Base-by-base conservation (phyloP, 2,888 invertebrate species). In the Melanostoma mellinum region DNA sequence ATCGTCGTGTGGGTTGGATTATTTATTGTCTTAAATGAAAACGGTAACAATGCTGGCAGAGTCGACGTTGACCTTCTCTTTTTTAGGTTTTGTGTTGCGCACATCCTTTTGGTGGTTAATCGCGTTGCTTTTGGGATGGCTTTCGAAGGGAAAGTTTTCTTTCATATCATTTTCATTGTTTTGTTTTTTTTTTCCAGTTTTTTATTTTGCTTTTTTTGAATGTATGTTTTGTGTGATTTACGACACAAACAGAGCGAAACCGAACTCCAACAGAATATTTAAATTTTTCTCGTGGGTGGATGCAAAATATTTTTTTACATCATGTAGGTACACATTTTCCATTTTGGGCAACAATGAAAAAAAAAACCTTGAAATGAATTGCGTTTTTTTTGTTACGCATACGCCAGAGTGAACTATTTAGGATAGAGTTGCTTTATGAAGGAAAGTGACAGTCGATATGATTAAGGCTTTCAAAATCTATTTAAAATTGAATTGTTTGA, bases 81-180 rank as follows among this genome's bases (percentile, higher is more conserved):
- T 81, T 55, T 56, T 58, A 10, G 81, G 50, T 46, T 58, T 46
- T 81, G 50, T 35, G 73, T 36, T 63, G 48, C 50, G 65, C 75
- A 67, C 79, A 84, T 84, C 84, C 84, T 84, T 84, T 74, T 20
- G 60, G 42, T 74, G 20, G 52, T 63, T 73, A 72, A 60, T 42
- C 58, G 63, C n/a, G 9, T 32, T 44, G 6, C 42, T 56, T 46
- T 63, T 42, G 63, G 68, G 73, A 53, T 10, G 58, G 73, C 84
- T 84, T 84, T 79, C 84, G 71, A 75, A 84, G 84, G 79, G 84
- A 84, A 84, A 84, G 84, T 84, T 84, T 71, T 84, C 69, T 79
- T 67, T 84, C 74, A 75, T 78, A 69, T 63, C 58, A 65, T 61
- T 79, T 79, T 50, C 60, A 67, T 67, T 10, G 71, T 35, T 52